Evolutionary conservation across 2,888 invertebrate genomes (phyloP).

Genomic region (Drosophila setosimentum): DNA sequence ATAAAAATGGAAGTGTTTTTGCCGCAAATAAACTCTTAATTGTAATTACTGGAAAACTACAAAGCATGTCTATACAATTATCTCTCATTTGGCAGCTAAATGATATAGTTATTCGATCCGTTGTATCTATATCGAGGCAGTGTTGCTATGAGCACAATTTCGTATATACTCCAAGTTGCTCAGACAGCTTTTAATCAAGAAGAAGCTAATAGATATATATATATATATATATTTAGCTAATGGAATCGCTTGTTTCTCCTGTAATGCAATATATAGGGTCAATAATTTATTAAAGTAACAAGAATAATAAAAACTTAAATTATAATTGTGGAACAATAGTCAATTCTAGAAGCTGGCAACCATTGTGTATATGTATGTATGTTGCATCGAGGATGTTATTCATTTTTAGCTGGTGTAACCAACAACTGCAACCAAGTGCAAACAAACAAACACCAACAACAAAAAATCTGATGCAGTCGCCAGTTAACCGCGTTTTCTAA

Average conservation of each 20-base stretch:
- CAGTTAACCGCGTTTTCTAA: constrained; percentile 51
- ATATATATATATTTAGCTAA: not conserved
- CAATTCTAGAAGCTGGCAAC: not conserved
- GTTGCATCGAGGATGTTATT: not conserved
- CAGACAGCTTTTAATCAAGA: no score
- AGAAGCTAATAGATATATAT: no score
- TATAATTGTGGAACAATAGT: not conserved
- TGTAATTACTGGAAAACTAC: not conserved
- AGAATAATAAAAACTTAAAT: not conserved
- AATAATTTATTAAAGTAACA: not conserved
- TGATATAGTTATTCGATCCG: not conserved
- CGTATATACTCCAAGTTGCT: no score
- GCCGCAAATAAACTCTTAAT: not conserved
- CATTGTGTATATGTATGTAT: not conserved
- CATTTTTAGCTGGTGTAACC: constrained; percentile 23
- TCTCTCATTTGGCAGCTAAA: not conserved
- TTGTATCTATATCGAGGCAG: no score
- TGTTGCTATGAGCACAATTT: no score
- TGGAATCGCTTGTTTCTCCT: not conserved
- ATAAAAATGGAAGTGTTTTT: not conserved
- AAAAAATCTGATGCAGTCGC: constrained; percentile 21
- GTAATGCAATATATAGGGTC: not conserved
- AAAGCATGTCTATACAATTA: not conserved
- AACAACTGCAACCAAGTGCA: constrained; percentile 29
- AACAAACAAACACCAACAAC: constrained; percentile 11